Conservation (phyloP, 2,113 vertebrate species). For the Globicephala melas region DNA sequence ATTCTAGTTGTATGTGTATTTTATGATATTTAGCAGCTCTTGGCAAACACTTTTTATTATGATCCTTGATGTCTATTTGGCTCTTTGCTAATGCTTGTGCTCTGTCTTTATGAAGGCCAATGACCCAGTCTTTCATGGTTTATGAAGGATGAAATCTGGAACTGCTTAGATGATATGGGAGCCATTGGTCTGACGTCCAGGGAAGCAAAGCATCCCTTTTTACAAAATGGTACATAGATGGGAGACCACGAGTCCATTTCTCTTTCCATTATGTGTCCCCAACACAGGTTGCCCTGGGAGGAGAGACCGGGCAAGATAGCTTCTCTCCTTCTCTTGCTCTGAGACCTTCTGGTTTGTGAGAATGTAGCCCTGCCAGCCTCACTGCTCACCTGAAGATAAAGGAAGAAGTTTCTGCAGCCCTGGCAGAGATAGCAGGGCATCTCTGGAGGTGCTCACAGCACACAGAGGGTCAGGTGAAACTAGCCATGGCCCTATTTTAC, state of each 20-base stretch:
- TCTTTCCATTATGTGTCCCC: accelerated
- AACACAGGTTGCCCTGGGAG: not conserved
- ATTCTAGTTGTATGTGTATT: not conserved
- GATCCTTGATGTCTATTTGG: not conserved
- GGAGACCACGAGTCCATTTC: not conserved
- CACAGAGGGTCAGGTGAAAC: not conserved
- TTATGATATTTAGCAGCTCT: not conserved
- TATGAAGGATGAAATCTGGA: not conserved
- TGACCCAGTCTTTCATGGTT: not conserved
- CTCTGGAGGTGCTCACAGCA: accelerated
- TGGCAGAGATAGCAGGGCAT: not conserved
- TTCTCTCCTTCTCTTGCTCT: not conserved
- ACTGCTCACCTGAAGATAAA: not conserved
- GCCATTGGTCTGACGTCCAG: not conserved
- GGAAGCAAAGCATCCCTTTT: not conserved
- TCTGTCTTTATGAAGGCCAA: not conserved
- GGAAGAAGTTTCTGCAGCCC: not conserved
- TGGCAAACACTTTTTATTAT: not conserved
- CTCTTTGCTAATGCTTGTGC: not conserved
- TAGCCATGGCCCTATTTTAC: not conserved
- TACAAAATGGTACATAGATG: accelerated
- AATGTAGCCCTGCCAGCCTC: not conserved
- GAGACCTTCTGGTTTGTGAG: not conserved
- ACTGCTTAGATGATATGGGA: not conserved
- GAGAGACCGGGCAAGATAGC: no score